phyloP scores from a whole-genome alignment of 1,140 invertebrate species.

The Drosophila sturtevanti region DNA sequence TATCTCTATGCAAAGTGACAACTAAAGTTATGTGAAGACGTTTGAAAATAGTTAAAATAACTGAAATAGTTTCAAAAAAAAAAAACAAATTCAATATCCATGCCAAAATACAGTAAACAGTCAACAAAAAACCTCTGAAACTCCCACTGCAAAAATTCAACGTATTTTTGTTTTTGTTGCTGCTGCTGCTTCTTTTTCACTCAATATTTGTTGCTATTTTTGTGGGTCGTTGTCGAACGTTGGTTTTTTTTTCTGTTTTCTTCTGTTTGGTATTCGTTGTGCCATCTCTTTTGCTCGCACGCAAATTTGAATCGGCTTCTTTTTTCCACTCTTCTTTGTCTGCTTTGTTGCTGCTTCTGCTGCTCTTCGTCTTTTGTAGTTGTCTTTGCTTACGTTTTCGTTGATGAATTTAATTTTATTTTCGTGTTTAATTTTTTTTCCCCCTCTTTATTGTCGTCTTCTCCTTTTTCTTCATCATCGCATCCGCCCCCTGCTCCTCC shows the following conservation, averaged over 20 bases:
- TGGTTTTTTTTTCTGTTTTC: constrained; percentile 38
- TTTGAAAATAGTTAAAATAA: constrained; percentile 49
- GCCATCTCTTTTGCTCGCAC: constrained; percentile 65
- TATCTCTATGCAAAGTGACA: constrained; percentile 65
- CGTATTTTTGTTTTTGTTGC: background rate
- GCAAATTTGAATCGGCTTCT: constrained; percentile 33
- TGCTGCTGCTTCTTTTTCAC: constrained; percentile 18
- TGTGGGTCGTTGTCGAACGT: constrained; percentile 27
- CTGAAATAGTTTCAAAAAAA: constrained; percentile 49
- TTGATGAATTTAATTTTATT: constrained; percentile 71
- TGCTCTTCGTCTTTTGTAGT: constrained; percentile 58
- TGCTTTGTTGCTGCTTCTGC: constrained; percentile 28
- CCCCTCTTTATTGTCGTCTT: constrained; percentile 36
- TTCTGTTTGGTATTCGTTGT: constrained; percentile 46
- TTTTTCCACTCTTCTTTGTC: constrained; percentile 52
- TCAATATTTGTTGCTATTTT: constrained; percentile 25
- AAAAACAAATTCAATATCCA: background rate
- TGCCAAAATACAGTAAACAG: constrained; percentile 14
- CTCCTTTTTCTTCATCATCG: constrained; percentile 30
- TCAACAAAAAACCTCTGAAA: constrained; percentile 22
- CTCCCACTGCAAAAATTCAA: constrained; percentile 40
- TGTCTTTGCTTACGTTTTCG: constrained; percentile 69
- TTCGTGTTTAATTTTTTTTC: constrained; percentile 63
- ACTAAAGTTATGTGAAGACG: constrained; percentile 44
- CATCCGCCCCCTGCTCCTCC: constrained; percentile 12